Evolutionary conservation across 2,888 invertebrate genomes (phyloP).

Genomic region (Steinernema hermaphroditum): DNA sequence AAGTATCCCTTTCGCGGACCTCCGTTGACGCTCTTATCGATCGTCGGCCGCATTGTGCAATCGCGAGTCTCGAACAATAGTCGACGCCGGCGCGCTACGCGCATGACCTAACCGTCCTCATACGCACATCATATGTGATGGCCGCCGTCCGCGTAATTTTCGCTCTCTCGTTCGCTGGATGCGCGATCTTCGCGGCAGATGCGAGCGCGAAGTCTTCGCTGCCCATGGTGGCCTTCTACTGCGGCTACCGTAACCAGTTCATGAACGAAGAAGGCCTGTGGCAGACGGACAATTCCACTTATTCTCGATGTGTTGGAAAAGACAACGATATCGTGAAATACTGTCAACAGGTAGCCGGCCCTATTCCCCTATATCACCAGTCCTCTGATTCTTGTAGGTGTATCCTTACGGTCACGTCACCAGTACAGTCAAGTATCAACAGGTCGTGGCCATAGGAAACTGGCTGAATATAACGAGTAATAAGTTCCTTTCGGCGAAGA

Average conservation of each 20-base stretch:
- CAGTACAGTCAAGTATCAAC: not conserved
- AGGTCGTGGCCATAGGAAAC: not conserved
- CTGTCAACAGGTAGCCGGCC: not conserved
- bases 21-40: slow-evolving; percentile 14
- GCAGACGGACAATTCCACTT: not conserved
- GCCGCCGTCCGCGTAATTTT: not conserved
- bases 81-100: not conserved
- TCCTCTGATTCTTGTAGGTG: not conserved
- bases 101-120: slow-evolving; percentile 22
- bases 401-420: not conserved
- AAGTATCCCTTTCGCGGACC: slow-evolving; percentile 23
- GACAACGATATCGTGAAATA: not conserved
- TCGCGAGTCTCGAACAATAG: slow-evolving; percentile 25
- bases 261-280: not conserved
- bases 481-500: not conserved
- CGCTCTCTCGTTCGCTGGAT: not conserved
- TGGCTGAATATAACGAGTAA: slow-evolving; percentile 5
- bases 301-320: not conserved
- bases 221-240: slow-evolving; percentile 17
- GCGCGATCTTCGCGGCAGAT: not conserved
- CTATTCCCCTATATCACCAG: not conserved
- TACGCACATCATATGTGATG: not conserved
- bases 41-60: slow-evolving; percentile 24
- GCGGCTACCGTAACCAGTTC: slow-evolving; percentile 21
- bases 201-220: not conserved